Evolutionary conservation across 2,797 vertebrate genomes (phyloP), one percentile per base, ranked within the genome.

Genomic region (Artibeus jamaicensis): DNA sequence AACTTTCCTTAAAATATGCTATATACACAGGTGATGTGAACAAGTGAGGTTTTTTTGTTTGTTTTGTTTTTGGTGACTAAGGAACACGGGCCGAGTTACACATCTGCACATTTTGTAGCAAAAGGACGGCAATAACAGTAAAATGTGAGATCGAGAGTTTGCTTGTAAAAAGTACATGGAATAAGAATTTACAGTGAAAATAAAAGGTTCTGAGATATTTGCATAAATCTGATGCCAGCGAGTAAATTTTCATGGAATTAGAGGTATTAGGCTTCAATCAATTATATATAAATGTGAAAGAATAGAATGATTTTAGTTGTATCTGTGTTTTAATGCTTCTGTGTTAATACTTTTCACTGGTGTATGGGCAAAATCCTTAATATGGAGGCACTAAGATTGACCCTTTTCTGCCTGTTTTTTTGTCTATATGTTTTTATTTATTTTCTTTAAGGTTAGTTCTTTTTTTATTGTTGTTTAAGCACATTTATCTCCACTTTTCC

Each of bases 241-340:
- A 89, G 5, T 82, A 7, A 55, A 65, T 90, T 93, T 6, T 2
- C 29, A 22, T n/a, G 78, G 29, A 92, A 57, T 88, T 95, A 79
- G 6, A 22, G 34, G 7, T 62, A 55, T 74, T 73, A 83, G 6
- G n/a, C 26, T 86, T 62, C 12, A 86, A 44, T 59, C n/a, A 79
- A 67, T 93, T 94, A 77, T 24, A 91, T 83, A 67, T 24, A 93
- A 87, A 73, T 77, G 74, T 48, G 24, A 95, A 88, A 73, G 7
- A 77, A 86, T 6, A 85, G 8, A 86, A 29, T 83, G 26, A 71
- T 78, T 59, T 9, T 50, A 67, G 50, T 39, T 88, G 10, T 50
- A 82, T 85, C 11, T 81, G 4, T 67, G 55, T 59, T 81, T 93
- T 39, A 42, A 21, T 79, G 29, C 10, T 48, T 87, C 34, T 55